Evolutionary conservation across 2,113 vertebrate species (phyloP).

Genomic region (Nothocercus nigrocapillus): DNA sequence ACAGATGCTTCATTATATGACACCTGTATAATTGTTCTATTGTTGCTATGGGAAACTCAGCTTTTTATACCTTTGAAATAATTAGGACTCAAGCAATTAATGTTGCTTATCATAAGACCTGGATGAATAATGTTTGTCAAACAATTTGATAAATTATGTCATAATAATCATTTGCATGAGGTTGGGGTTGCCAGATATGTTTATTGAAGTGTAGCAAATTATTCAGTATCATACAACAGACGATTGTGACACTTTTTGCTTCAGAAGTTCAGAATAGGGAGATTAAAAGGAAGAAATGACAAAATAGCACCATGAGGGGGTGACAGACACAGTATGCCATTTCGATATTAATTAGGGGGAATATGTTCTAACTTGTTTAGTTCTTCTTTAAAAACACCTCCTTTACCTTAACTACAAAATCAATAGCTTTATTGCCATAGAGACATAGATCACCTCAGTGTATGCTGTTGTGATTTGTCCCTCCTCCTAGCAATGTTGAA

Average conservation of each 20-base stretch:
- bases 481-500: background rate
- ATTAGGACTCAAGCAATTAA: constrained; percentile 8
- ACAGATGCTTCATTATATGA: constrained; percentile 26
- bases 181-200: background rate
- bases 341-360: background rate
- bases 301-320: background rate
- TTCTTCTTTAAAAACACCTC: background rate
- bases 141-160: background rate
- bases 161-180: background rate
- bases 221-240: background rate
- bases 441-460: background rate
- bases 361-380: background rate
- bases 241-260: background rate
- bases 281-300: background rate
- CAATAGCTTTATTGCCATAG: background rate
- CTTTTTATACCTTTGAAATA: constrained; percentile 19
- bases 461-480: background rate
- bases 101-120: background rate
- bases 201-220: background rate
- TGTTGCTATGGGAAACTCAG: constrained; percentile 17
- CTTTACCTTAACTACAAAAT: background rate
- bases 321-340: background rate
- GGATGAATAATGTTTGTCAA: background rate
- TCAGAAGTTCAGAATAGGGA: background rate
- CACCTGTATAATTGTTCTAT: constrained; percentile 32